Evolutionary conservation across 2,797 vertebrate species (phyloP), one percentile per base, ranked within the genome.

Genomic region (Pristis pectinata): DNA sequence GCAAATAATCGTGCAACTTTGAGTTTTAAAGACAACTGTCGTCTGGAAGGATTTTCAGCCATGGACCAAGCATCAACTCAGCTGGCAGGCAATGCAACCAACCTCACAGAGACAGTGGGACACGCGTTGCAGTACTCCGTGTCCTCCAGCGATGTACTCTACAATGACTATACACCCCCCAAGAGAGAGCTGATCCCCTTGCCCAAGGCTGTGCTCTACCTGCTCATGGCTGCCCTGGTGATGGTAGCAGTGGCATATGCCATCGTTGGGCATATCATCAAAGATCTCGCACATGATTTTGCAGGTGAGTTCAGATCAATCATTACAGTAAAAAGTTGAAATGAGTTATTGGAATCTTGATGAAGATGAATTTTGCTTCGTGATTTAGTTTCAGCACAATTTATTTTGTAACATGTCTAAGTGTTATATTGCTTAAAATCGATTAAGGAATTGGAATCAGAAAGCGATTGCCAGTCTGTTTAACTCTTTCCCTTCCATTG

Each of bases 231-330:
- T 0, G 97, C 96, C 0, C 80, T 97, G 95, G 97, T 98, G 0
- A 97, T 98, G 13, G 97, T 98, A 0, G 97, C 97, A 49, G 97
- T 98, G 1, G 98, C 98, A 34, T 98, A 98, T 94, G 97, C 97
- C 9, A 98, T 98, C 37, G 97, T 98, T 19, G 98, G 98, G 94
- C 98, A 98, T 96, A 97, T 98, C 67, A 98, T 98, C 95, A 98
- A 98, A 95, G 98, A 98, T 70, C 96, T 98, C 95, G 97, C 97
- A 80, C 97, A 97, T 19, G 98, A 98, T 95, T 95, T 98, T 70
- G 96, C 97, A 97, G 98, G 98, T 98, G 96, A 70, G 95, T 3
- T 37, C 13, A 15, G 3, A 17, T 9, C 53, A 19, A 59, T 17
- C 1, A 0, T 89, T 59, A 59, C 4, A 1, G 4, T 30, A 24